A percentile compares a stretch with the other conserved stretches of the same genome.
Evolutionary conservation across 64 coral and sea anemone genomes (phyloP).

Genomic region (Hydrozoanthus tunicans): DNA sequence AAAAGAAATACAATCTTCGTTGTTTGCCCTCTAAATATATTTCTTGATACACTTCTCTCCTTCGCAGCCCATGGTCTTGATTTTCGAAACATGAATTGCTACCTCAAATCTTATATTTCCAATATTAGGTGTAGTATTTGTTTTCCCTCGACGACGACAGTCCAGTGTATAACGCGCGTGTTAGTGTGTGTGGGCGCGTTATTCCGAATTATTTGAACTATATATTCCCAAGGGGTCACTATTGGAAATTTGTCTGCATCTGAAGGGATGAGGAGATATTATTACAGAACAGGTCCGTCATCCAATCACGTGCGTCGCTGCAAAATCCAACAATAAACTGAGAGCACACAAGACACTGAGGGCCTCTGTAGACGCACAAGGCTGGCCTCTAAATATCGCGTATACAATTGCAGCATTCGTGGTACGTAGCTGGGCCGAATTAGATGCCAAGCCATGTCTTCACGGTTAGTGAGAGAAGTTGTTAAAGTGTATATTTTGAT

Average conservation of each 20-base stretch:
- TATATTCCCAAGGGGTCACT: conserved; percentile 15
- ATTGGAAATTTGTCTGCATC: conserved; percentile 19
- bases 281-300: conserved; percentile 30
- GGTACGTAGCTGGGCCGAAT: conserved; percentile 60
- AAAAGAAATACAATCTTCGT: conserved; percentile 37
- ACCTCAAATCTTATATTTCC: not conserved
- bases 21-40: not conserved
- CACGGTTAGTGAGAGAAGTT: conserved; percentile 32
- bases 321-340: conserved; percentile 40
- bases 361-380: conserved; percentile 53
- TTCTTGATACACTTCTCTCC: not conserved
- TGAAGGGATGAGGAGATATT: conserved; percentile 36
- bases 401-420: conserved; percentile 63
- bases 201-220: conserved; percentile 30
- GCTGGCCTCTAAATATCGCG: conserved; percentile 56
- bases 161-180: not conserved
- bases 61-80: not conserved
- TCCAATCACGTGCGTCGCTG: conserved; percentile 43
- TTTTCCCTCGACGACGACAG: not conserved
- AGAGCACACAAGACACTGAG: conserved; percentile 32
- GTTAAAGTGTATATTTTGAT: not conserved
- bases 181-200: conserved; percentile 6
- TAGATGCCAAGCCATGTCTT: conserved; percentile 64
- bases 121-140: not conserved
- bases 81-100: not conserved